Conservation (phyloP, 2,888 invertebrate genomes). For the Ischnus inquisitorius region DNA sequence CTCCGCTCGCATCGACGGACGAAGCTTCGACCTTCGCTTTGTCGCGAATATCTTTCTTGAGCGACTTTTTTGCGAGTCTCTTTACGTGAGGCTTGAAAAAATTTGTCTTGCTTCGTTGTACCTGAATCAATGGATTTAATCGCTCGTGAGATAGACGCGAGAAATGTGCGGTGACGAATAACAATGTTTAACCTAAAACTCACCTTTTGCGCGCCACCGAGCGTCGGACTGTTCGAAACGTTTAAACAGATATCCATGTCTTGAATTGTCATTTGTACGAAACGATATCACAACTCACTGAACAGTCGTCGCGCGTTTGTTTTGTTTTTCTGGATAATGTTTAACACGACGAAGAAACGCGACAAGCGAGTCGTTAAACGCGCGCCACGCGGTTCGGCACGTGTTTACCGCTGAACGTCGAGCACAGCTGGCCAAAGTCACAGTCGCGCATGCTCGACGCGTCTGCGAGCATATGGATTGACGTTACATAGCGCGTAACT, state of each 20-base stretch:
- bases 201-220: conserved; percentile 72
- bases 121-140: conserved; percentile 53
- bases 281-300: conserved; percentile 12
- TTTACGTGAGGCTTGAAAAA: conserved; percentile 71
- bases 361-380: neutral
- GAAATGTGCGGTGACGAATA: neutral
- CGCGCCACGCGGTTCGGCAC: conserved; percentile 4
- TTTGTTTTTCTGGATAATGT: neutral
- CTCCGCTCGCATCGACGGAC: neutral
- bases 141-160: neutral
- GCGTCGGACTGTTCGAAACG: conserved; percentile 73
- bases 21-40: neutral
- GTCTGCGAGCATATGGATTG: neutral
- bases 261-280: conserved; percentile 74
- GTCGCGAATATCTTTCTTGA: conserved; percentile 12
- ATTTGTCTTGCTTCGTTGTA: conserved; percentile 59
- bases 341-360: neutral
- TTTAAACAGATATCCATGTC: conserved; percentile 82
- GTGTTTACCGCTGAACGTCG: conserved; percentile 7
- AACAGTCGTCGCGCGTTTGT: conserved; percentile 23
- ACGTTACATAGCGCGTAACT: neutral
- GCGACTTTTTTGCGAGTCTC: conserved; percentile 62
- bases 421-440: conserved; percentile 5
- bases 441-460: conserved; percentile 7
- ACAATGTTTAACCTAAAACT: conserved; percentile 73